Evolutionary conservation across 2,888 invertebrate species (phyloP).

Genomic region (Macrostomum cliftonense): DNA sequence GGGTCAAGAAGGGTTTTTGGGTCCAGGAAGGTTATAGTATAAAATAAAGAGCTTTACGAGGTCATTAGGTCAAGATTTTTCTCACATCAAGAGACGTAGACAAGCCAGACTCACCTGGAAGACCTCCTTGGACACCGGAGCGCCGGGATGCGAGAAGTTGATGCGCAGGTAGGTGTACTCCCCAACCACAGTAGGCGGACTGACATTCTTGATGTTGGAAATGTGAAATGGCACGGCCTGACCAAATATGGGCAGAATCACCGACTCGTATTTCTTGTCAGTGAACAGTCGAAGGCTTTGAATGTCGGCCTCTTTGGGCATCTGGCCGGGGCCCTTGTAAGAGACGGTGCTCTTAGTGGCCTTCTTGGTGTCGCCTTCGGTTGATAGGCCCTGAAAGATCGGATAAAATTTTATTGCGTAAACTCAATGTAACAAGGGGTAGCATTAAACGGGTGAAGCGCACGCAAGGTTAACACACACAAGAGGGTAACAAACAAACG

Average conservation of each 20-base stretch:
- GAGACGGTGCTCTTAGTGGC: constrained; percentile 74
- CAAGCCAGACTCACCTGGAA: too few species aligned
- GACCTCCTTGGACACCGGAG: too few species aligned
- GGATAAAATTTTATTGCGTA: too few species aligned
- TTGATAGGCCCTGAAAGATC: constrained; percentile 53
- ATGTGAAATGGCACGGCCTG: constrained; percentile 92
- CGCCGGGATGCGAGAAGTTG: constrained; percentile 54
- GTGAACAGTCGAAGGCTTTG: constrained; percentile 61
- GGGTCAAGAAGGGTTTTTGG: too few species aligned
- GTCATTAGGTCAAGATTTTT: too few species aligned
- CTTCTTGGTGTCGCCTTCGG: constrained; percentile 32
- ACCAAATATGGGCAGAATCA: constrained; percentile 91
- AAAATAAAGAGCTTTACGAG: too few species aligned
- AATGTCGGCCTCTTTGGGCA: constrained; percentile 81
- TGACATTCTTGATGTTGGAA: constrained; percentile 93
- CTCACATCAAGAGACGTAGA: too few species aligned
- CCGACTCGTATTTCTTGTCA: constrained; percentile 90
- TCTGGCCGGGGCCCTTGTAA: constrained; percentile 71
- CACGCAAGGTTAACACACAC: too few species aligned
- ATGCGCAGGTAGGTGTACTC: constrained; percentile 91
- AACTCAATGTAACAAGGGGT: too few species aligned
- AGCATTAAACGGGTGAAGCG: too few species aligned
- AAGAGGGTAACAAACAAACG: too few species aligned
- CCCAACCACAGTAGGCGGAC: constrained; percentile 90
- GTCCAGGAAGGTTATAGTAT: too few species aligned